Evolutionary conservation across 2,888 invertebrate genomes (phyloP).

Genomic region (Dromius quadrimaculatus): DNA sequence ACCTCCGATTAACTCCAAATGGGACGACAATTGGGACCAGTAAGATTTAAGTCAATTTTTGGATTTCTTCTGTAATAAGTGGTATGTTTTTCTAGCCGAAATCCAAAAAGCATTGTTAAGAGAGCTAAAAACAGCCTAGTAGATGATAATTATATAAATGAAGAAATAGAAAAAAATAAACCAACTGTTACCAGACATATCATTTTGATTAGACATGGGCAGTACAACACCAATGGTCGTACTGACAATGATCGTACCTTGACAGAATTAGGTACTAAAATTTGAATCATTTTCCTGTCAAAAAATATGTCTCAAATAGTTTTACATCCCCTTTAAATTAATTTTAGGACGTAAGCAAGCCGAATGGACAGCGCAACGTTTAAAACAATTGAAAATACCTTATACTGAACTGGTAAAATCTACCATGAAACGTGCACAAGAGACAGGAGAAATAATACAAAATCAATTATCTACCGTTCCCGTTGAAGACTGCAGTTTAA

Average conservation of each 20-base stretch:
- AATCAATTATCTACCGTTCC: slow-evolving; percentile 73
- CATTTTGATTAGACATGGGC: slow-evolving; percentile 93
- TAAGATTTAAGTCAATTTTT: slow-evolving; percentile 66
- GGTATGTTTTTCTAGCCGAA: slow-evolving; percentile 71
- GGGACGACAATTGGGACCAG: slow-evolving; percentile 94
- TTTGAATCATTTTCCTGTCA: neutral
- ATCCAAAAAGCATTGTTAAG: slow-evolving; percentile 76
- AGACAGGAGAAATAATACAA: slow-evolving; percentile 89
- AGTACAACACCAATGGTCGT: slow-evolving; percentile 83
- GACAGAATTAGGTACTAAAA: slow-evolving; percentile 79
- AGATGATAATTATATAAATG: slow-evolving; percentile 78
- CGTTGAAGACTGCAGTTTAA: slow-evolving; percentile 76
- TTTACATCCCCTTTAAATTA: slow-evolving; percentile 52
- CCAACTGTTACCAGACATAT: slow-evolving; percentile 81
- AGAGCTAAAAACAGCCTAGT: slow-evolving; percentile 65
- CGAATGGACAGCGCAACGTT: slow-evolving; percentile 82
- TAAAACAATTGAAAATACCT: slow-evolving; percentile 81
- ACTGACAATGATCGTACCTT: slow-evolving; percentile 80
- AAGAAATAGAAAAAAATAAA: slow-evolving; percentile 73
- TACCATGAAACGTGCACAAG: slow-evolving; percentile 93
- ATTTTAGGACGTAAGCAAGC: slow-evolving; percentile 85
- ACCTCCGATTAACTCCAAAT: slow-evolving; percentile 74
- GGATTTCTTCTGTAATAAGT: neutral
- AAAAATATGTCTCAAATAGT: slow-evolving; percentile 12
- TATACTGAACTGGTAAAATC: slow-evolving; percentile 87